Percentiles rank a stretch among this genome's conserved stretches.
Evolutionary conservation across 2,113 vertebrate genomes (phyloP).

Genomic region (Emberiza fucata): DNA sequence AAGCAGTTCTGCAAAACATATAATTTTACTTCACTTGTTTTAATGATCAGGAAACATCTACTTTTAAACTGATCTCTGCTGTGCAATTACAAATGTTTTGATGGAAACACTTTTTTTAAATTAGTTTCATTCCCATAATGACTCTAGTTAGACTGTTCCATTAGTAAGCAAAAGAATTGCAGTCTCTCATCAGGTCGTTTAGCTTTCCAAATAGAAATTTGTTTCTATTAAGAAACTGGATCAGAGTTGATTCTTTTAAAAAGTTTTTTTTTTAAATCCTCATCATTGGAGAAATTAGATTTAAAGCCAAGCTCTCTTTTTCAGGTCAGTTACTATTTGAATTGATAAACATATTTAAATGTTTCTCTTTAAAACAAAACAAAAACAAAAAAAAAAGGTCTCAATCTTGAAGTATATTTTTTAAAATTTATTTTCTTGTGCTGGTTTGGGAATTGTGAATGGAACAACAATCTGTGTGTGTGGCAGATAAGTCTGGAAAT

Average conservation of each 20-base stretch:
- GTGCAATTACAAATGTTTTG: constrained; percentile 54
- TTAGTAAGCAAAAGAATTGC: constrained; percentile 14
- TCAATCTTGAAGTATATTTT: neutral
- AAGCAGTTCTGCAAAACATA: constrained; percentile 33
- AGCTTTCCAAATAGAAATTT: neutral
- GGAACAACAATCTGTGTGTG: neutral
- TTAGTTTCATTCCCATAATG: constrained; percentile 29
- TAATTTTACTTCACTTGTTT: constrained; percentile 44
- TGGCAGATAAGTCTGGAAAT: neutral
- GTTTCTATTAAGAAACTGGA: neutral
- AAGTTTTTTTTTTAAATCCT: neutral
- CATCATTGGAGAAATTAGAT: neutral
- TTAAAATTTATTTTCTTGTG: neutral
- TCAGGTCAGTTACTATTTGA: neutral
- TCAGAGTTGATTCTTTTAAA: neutral
- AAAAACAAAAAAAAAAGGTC: rapidly evolving
- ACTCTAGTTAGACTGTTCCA: neutral
- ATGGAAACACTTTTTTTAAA: constrained; percentile 7
- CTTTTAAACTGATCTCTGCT: constrained; percentile 36
- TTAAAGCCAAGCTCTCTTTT: neutral
- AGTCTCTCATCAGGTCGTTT: neutral
- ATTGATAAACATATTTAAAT: neutral
- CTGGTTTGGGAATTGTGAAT: neutral
- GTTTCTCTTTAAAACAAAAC: neutral
- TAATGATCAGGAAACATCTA: constrained; percentile 49